A percentile compares a stretch with the other conserved stretches of the same genome.
Conservation (phyloP, 2,113 vertebrate genomes). For the Nothoprocta perdicaria region DNA sequence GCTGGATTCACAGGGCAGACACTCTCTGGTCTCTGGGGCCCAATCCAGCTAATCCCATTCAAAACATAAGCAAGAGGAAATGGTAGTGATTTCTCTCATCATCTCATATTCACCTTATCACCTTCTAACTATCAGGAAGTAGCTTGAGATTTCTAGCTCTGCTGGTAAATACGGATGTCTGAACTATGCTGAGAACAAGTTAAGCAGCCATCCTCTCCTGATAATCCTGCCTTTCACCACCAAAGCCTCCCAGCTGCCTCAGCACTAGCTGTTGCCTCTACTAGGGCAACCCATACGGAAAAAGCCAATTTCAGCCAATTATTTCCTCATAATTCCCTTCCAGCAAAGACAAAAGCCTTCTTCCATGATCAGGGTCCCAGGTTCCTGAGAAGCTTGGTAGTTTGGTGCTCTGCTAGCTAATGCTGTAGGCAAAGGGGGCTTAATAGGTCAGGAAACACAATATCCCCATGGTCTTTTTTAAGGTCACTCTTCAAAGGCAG, state of each 20-base stretch:
- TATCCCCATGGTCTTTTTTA: background rate
- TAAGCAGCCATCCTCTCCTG: background rate
- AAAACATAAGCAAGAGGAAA: background rate
- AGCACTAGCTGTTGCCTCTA: background rate
- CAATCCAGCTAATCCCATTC: background rate
- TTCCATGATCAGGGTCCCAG: background rate
- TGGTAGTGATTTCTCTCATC: background rate
- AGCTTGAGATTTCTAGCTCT: background rate
- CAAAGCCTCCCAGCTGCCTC: background rate
- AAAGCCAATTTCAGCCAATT: background rate
- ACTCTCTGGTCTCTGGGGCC: background rate
- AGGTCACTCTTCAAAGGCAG: background rate
- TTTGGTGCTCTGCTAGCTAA: background rate
- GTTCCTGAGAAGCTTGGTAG: background rate
- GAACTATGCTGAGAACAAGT: background rate
- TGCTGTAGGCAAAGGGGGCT: background rate
- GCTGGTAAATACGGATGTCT: background rate
- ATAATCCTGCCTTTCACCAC: accelerated
- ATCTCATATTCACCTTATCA: background rate
- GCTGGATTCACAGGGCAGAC: background rate
- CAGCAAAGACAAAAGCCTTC: background rate
- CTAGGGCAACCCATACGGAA: background rate
- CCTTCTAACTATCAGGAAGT: background rate
- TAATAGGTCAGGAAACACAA: background rate
- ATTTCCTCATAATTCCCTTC: background rate